These are phyloP conservation scores for Ophion slaviceki DNA, from an alignment of 2,888 invertebrate genomes.

Conservation along the genomic window DNA sequence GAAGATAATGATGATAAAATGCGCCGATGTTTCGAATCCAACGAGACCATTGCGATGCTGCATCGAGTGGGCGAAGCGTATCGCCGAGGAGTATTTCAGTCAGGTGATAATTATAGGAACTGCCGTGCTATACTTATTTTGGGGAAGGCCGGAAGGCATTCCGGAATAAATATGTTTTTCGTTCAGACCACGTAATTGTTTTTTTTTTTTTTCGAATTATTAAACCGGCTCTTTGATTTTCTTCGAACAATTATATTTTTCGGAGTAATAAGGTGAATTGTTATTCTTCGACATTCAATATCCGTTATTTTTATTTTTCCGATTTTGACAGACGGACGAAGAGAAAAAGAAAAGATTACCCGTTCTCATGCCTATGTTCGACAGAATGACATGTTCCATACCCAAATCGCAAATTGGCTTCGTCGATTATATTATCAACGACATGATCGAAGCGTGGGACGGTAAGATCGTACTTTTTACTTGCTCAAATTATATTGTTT, in stretches of 20 bases:
- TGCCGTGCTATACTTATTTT: constrained; percentile 33
- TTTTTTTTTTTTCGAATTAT: constrained; percentile 2
- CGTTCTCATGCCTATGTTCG: constrained; percentile 99
- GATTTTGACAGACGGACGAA: constrained; percentile 92
- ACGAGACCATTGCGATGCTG: constrained; percentile 93
- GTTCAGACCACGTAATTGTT: not conserved
- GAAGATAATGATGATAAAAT: constrained; percentile 98
- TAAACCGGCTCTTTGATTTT: too few species aligned
- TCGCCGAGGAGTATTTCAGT: constrained; percentile 98
- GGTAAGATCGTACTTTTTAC: constrained; percentile 85
- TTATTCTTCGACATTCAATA: not conserved
- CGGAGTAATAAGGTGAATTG: too few species aligned
- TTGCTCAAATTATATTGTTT: constrained; percentile 11
- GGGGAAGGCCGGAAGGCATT: constrained; percentile 5
- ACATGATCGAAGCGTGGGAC: constrained; percentile 99
- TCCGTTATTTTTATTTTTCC: not conserved
- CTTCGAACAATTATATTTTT: too few species aligned
- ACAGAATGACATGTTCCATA: constrained; percentile 96
- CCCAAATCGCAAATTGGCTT: constrained; percentile 99
- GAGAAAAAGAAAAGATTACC: constrained; percentile 95
- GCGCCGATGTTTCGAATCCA: constrained; percentile 99
- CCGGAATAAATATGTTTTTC: constrained; percentile 14
- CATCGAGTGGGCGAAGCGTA: constrained; percentile 97
- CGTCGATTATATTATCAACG: constrained; percentile 98
- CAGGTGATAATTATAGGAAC: constrained; percentile 85